Base-by-base conservation (phyloP, 2,113 vertebrate genomes). In the Dinomys branickii region DNA sequence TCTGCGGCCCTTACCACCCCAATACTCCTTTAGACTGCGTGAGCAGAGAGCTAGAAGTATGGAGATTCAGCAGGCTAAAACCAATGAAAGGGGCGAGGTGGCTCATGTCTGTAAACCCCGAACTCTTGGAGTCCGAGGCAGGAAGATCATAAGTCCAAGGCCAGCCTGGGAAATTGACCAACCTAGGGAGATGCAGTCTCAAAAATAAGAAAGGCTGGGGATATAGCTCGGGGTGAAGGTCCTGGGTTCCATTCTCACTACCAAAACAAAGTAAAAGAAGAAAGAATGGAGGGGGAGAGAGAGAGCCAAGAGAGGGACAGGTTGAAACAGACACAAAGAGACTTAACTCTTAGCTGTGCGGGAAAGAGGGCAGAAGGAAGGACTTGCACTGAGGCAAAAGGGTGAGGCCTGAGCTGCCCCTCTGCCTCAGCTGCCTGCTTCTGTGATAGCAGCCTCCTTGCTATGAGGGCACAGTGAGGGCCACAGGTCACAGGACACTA, bases 401-500 rank as follows among this genome's bases (percentile, higher is more conserved):
- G 44, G 50, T 7, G 9, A 7, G 33, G 47, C 16, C 33, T 16
- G 2, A 0, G 4, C 73, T n/a, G n/a, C n/a, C n/a, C n/a, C n/a
- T n/a, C n/a, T n/a, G n/a, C n/a, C n/a, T n/a, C n/a, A n/a, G n/a
- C n/a, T n/a, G n/a, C n/a, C 28, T 80, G 16, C 44, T 67, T 80
- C 78, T 73, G 9, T 0, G 3, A 41, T 59, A n/a, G 73, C 19
- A 19, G 24, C 0, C n/a, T 38, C 59, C 35, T 38, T 87, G 50
- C 52, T 47, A 9, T 41, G 50, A 87, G 63, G 38, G 44, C 7
- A 7, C 2, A 13, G 3, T 33, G 7, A 17, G 7, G 33, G 11
- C 41, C 1, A 4, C 0, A 0, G 33, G n/a, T 20, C 0, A 0
- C 17, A 4, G 35, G 30, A 33, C 2, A 0, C 14, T n/a, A 56